phyloP scores from a whole-genome alignment of 2,113 vertebrate genomes.

The Ammodytes dubius region DNA sequence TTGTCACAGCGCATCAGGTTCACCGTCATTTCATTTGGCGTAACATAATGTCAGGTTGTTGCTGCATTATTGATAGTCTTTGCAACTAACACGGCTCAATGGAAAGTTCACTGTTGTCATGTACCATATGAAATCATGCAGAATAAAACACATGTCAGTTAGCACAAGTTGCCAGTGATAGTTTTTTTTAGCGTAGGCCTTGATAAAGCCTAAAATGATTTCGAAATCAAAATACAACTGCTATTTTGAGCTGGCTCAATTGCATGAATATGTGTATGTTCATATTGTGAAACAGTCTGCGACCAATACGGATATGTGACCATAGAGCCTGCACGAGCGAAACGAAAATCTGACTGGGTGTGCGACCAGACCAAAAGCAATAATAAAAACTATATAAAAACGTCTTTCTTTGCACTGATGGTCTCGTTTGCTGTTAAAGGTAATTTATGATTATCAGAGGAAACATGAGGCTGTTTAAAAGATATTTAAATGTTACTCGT shows the following conservation, averaged over 20 bases:
- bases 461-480: too few species aligned
- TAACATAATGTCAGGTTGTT: constrained; percentile 59
- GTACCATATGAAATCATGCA: background rate
- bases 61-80: constrained; percentile 43
- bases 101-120: constrained; percentile 27
- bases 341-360: too few species aligned
- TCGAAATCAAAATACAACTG: background rate
- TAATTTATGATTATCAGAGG: too few species aligned
- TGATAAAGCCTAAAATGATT: background rate
- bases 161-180: background rate
- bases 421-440: too few species aligned
- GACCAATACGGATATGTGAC: too few species aligned
- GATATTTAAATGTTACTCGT: too few species aligned
- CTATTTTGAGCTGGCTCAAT: background rate
- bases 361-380: too few species aligned
- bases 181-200: background rate
- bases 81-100: constrained; percentile 19
- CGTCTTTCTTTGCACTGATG: too few species aligned
- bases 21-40: constrained; percentile 43
- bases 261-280: background rate
- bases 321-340: too few species aligned
- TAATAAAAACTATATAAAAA: too few species aligned
- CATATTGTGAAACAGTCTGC: background rate
- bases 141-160: constrained; percentile 14
- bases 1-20: constrained; percentile 50